Evolutionary conservation across 1,140 invertebrate genomes (phyloP).

Genomic region (Ips nitidus): DNA sequence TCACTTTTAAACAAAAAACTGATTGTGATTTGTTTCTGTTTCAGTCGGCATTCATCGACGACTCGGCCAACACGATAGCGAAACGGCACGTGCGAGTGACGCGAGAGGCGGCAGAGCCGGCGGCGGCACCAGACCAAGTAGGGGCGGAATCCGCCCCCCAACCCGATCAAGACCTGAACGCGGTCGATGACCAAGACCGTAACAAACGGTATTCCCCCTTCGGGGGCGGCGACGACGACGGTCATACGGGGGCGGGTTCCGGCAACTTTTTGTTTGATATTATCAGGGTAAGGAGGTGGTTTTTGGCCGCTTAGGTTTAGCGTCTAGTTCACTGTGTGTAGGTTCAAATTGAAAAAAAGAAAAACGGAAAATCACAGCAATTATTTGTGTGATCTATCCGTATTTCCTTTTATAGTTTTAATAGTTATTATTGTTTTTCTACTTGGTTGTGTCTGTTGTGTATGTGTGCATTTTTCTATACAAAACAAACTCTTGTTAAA

Average conservation of each 20-base stretch:
- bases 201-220: constrained; percentile 79
- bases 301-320: neutral
- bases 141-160: constrained; percentile 57
- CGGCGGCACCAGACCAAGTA: constrained; percentile 53
- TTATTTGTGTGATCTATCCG: neutral
- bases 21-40: constrained; percentile 38
- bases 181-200: constrained; percentile 72
- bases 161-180: constrained; percentile 55
- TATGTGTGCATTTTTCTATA: too few relatives aligned
- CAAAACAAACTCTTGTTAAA: too few relatives aligned
- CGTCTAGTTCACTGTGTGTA: too few relatives aligned
- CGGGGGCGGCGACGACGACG: constrained; percentile 52
- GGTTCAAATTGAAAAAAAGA: neutral
- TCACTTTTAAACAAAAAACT: neutral
- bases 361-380: neutral
- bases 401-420: neutral
- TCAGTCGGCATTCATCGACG: constrained; percentile 55
- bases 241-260: constrained; percentile 64
- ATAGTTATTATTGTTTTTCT: too few relatives aligned
- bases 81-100: constrained; percentile 54
- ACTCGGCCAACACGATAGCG: constrained; percentile 51
- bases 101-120: constrained; percentile 51
- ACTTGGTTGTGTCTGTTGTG: too few relatives aligned
- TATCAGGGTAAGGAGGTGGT: constrained; percentile 66
- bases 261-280: constrained; percentile 87